Evolutionary conservation across 2,113 vertebrate species (phyloP).

Genomic region (Scomber scombrus): DNA sequence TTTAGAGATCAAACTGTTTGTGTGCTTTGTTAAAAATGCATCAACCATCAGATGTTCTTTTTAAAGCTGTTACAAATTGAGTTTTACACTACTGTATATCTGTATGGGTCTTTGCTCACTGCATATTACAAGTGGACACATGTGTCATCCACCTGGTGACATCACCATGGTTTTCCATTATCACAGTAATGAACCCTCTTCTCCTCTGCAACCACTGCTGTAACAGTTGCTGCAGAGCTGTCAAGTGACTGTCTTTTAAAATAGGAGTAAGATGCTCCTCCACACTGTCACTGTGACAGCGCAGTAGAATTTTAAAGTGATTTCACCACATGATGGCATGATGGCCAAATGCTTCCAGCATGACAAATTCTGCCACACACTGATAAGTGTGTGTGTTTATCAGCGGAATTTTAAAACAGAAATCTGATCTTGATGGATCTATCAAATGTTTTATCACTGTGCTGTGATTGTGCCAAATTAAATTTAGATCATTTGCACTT

Average conservation of each 20-base stretch:
- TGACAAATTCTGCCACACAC: constrained; percentile 68
- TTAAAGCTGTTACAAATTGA: constrained; percentile 37
- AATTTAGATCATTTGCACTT: constrained; percentile 48
- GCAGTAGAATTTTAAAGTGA: constrained; percentile 73
- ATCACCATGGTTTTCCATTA: constrained; percentile 77
- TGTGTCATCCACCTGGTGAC: constrained; percentile 74
- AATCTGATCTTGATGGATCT: constrained; percentile 47
- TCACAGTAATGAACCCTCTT: constrained; percentile 74
- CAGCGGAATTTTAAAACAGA: constrained; percentile 54
- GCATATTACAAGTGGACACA: constrained; percentile 52
- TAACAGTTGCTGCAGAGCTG: constrained; percentile 71
- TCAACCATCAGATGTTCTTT: constrained; percentile 29
- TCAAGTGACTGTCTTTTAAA: constrained; percentile 77
- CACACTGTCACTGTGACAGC: constrained; percentile 75
- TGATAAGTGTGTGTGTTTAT: constrained; percentile 58
- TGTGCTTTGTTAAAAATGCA: constrained; percentile 29
- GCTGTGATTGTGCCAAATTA: constrained; percentile 42
- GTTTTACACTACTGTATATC: constrained; percentile 24
- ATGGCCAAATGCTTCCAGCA: constrained; percentile 75
- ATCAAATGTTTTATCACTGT: constrained; percentile 44
- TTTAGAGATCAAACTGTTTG: constrained; percentile 10
- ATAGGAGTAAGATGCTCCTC: constrained; percentile 76
- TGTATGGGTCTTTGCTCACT: constrained; percentile 46
- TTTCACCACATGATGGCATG: constrained; percentile 74
- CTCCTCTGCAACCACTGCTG: constrained; percentile 65